These are phyloP conservation scores for Hipparchia semele DNA, from an alignment of 2,888 invertebrate species.

Conservation along the genomic window DNA sequence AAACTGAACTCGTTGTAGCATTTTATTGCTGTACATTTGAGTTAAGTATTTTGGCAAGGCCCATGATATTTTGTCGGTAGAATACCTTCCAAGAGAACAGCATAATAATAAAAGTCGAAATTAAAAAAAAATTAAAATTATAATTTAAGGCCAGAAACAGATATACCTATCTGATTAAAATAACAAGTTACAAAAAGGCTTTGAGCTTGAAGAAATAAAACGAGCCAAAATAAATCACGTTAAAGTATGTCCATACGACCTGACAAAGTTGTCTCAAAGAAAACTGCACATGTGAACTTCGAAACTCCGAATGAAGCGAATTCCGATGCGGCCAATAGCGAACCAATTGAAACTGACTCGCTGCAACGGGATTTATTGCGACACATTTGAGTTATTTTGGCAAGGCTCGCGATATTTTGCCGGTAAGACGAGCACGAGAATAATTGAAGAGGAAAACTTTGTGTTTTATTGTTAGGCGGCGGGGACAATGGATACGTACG, in stretches of 20 bases:
- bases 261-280: slow-evolving; percentile 44
- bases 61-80: background rate
- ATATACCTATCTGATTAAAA: background rate
- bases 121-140: no score
- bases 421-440: slow-evolving; percentile 34
- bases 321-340: slow-evolving; percentile 45
- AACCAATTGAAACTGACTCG: slow-evolving; percentile 49
- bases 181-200: no score
- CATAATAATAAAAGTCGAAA: no score
- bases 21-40: slow-evolving; percentile 3
- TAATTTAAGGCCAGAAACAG: background rate
- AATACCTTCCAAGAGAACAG: background rate
- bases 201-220: background rate
- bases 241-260: slow-evolving; percentile 40
- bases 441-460: slow-evolving; percentile 33
- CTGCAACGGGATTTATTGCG: slow-evolving; percentile 49
- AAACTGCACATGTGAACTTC: slow-evolving; percentile 45
- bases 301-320: slow-evolving; percentile 42
- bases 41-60: background rate
- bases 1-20: background rate
- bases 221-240: slow-evolving; percentile 39
- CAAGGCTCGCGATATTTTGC: slow-evolving; percentile 42
- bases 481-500: slow-evolving; percentile 23
- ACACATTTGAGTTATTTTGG: slow-evolving; percentile 50
- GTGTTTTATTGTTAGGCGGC: slow-evolving; percentile 14